Evolutionary conservation across 2,797 vertebrate species (phyloP).

Genomic region (Halcyon leucocephala): DNA sequence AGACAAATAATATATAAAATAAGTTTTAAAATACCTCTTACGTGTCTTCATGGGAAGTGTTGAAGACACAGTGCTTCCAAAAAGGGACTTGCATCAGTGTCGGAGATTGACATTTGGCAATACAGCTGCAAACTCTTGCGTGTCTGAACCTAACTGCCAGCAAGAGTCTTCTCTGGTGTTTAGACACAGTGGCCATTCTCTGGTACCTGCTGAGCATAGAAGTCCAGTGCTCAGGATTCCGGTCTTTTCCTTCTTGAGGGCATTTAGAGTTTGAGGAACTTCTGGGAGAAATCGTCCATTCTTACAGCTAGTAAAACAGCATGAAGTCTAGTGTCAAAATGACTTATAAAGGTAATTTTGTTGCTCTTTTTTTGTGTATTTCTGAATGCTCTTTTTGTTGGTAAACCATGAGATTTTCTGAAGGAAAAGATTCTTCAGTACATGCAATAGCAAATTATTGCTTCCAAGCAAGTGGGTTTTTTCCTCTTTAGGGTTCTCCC

Average conservation of each 20-base stretch:
- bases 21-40: not conserved
- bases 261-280: not conserved
- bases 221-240: not conserved
- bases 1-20: not conserved
- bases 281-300: not conserved
- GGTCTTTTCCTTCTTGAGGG: not conserved
- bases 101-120: not conserved
- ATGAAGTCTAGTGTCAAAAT: not conserved
- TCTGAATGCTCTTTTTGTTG: not conserved
- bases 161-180: not conserved
- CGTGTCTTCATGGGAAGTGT: not conserved
- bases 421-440: not conserved
- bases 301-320: not conserved
- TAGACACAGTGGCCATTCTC: not conserved
- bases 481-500: not conserved
- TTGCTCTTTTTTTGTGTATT: not conserved
- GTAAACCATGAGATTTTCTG: not conserved
- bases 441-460: not conserved
- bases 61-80: not conserved
- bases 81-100: not conserved
- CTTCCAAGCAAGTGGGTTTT: not conserved
- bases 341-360: not conserved
- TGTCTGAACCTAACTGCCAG: not conserved
- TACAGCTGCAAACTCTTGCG: not conserved
- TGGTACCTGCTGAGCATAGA: not conserved